These are phyloP conservation scores for Bos taurus DNA, from an alignment of 2,113 vertebrate species.

Conservation along the genomic window ARS-UCD2.0 NC_037331.1:99679501-99680000, in stretches of 20 bases:
- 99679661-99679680: background rate
- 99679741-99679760: background rate
- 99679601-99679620: background rate
- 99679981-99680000: background rate
- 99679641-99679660: background rate
- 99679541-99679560: background rate
- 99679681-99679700: background rate
- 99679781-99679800: background rate
- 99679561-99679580: background rate
- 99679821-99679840: background rate
- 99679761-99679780: background rate
- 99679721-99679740: background rate
- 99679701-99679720: background rate
- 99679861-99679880: background rate
- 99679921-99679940: background rate
- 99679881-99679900: background rate
- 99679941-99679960: background rate
- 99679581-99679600: background rate
- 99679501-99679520: background rate
- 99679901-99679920: background rate
- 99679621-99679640: background rate
- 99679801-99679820: background rate
- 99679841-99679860: background rate
- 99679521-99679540: background rate
- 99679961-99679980: background rate